Base-by-base conservation (phyloP, 2,888 invertebrate genomes). In the Acronicta leporina region DNA sequence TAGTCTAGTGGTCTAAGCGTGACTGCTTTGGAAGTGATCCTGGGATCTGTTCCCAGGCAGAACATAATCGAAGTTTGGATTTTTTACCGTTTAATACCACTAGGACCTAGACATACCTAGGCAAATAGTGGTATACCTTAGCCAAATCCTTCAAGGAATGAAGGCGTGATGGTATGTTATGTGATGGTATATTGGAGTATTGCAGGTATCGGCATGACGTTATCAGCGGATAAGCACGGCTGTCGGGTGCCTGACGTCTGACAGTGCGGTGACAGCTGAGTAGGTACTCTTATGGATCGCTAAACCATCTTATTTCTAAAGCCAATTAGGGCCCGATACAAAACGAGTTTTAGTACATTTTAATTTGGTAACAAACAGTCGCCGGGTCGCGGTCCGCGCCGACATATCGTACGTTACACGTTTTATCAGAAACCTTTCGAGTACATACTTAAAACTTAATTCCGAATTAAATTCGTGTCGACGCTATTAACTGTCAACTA, bases 391-490 rank as follows among this genome's bases (percentile, higher is more conserved):
- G 66, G 63, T 74, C 71, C 76, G 74, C 70, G 60, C 75, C 68
- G 68, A 78, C 82, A 85, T 80, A 83, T 82, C 82, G 79, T 84
- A 82, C 79, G 76, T 86, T 84, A 78, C 57, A 83, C 72, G 71
- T 85, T 84, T 86, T 84, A 86, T 85, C 58, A 50, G 42, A 62
- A 53, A 50, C 50, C 41, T 47, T 46, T 79, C 65, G 77, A 33
- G 77, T 82, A 85, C n/a, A n/a, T n/a, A n/a, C 83, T 86, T 84
- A 86, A 83, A 83, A 81, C 85, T 86, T 82, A 83, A 88, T 89
- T 85, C 79, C 69, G 77, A 78, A 77, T 83, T 70, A 75, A 76
- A 79, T 81, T 70, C 70, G 74, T 77, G 78, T 79, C 75, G 80
- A 73, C 76, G 73, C 77, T 70, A 73, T 85, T 83, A 84, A 72